Percentiles rank a stretch among this genome's conserved stretches.
Conservation (phyloP, 2,797 vertebrate species). For the Dromococcyx pavoninus region DNA sequence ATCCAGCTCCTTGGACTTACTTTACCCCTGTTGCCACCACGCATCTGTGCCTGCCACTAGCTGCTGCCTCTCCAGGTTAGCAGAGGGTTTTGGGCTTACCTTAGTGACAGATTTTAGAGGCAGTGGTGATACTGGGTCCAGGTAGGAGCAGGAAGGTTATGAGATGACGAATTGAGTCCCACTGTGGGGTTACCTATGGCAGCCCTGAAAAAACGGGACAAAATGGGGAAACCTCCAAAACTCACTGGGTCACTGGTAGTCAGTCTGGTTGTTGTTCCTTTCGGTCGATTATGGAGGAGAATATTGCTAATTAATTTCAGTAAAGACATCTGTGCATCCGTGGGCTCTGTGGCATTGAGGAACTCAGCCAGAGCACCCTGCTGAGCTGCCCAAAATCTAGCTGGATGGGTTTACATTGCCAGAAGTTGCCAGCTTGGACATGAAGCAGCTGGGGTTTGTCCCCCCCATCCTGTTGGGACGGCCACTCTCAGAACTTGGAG, state of each 20-base stretch:
- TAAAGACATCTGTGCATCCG: not conserved
- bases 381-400: not conserved
- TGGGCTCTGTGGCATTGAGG: not conserved
- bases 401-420: not conserved
- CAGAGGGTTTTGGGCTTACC: not conserved
- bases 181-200: not conserved
- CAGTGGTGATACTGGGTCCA: not conserved
- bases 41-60: not conserved
- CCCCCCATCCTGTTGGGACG: rapidly evolving
- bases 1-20: not conserved
- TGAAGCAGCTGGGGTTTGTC: not conserved
- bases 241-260: not conserved
- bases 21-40: not conserved
- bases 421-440: not conserved
- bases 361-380: not conserved
- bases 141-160: not conserved
- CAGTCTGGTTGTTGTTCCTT: not conserved
- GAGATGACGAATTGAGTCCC: rapidly evolving
- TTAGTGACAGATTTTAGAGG: not conserved
- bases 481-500: rapidly evolving
- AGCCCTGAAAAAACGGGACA: not conserved
- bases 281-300: not conserved
- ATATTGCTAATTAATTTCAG: not conserved
- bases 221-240: not conserved
- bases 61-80: not conserved